Evolutionary conservation across 2,113 vertebrate genomes (phyloP).

Genomic region (Tichodroma muraria): DNA sequence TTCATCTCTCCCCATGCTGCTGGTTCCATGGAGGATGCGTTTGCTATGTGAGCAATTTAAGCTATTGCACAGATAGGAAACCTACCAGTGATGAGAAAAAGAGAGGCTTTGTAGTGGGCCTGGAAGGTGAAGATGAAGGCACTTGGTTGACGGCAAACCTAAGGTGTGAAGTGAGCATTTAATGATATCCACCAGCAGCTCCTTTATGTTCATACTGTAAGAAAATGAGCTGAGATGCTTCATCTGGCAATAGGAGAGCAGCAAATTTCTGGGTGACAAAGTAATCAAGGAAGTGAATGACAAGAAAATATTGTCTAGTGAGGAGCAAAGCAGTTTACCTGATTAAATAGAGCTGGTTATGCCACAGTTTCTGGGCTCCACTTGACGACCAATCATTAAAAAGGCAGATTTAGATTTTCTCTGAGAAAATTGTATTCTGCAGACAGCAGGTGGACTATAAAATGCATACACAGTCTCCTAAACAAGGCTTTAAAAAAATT

Average conservation of each 20-base stretch:
- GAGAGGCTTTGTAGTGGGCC: background rate
- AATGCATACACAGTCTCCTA: background rate
- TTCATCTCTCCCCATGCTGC: fast-evolving
- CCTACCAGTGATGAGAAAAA: background rate
- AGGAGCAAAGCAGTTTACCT: background rate
- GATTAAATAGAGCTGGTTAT: background rate
- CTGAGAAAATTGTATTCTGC: background rate
- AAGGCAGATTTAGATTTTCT: background rate
- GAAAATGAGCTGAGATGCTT: background rate
- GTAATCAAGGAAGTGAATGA: background rate
- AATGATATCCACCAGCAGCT: background rate
- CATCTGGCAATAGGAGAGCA: background rate
- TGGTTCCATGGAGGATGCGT: background rate
- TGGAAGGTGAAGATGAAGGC: background rate
- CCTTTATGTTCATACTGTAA: background rate
- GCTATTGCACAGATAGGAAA: background rate
- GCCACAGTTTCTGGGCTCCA: background rate
- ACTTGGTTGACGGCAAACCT: background rate
- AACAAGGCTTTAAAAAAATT: background rate
- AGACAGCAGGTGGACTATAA: background rate
- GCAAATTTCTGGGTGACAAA: background rate
- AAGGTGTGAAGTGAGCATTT: background rate
- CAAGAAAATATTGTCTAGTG: background rate
- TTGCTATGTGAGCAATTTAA: background rate
- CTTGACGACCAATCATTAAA: background rate